Percentiles rank a stretch among this genome's conserved stretches.
phyloP scores from a whole-genome alignment of 2,797 vertebrate genomes.

The Lophius americanus region DNA sequence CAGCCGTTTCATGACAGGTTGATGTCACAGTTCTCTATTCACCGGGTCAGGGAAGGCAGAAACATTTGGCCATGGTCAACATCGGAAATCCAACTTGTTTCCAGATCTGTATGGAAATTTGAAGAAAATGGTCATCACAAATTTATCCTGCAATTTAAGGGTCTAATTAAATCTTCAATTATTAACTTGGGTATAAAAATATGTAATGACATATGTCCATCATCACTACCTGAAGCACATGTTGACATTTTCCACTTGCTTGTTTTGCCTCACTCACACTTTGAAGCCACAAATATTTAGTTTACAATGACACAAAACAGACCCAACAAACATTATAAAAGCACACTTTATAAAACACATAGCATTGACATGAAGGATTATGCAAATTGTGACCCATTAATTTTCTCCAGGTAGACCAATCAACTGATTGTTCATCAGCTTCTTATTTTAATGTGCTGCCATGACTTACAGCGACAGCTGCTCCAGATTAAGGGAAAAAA shows the following conservation, averaged over 20 bases:
- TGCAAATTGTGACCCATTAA: background rate
- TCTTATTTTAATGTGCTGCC: too few relatives aligned
- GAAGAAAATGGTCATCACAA: conserved; percentile 3
- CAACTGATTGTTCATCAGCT: too few relatives aligned
- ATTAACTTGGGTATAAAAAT: background rate
- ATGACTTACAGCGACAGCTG: background rate
- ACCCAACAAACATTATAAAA: background rate
- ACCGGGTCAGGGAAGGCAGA: conserved; percentile 52
- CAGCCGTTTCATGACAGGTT: conserved; percentile 39
- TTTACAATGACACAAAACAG: background rate
- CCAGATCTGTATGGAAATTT: conserved; percentile 46
- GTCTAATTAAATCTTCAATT: background rate
- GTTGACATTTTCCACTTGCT: background rate
- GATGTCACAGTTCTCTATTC: conserved; percentile 38
- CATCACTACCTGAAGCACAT: background rate
- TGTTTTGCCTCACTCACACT: background rate
- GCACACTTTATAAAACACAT: background rate
- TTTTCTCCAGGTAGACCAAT: too few relatives aligned
- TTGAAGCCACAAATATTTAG: background rate
- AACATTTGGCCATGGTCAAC: conserved; percentile 63
- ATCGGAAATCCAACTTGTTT: conserved; percentile 46
- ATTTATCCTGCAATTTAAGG: background rate
- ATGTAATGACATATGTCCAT: background rate
- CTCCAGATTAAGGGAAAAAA: background rate
- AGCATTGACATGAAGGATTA: background rate